Evolutionary conservation across 2,888 invertebrate genomes (phyloP), one percentile per base, ranked within the genome.

Genomic region (Thecocarcelia acutangulata): DNA sequence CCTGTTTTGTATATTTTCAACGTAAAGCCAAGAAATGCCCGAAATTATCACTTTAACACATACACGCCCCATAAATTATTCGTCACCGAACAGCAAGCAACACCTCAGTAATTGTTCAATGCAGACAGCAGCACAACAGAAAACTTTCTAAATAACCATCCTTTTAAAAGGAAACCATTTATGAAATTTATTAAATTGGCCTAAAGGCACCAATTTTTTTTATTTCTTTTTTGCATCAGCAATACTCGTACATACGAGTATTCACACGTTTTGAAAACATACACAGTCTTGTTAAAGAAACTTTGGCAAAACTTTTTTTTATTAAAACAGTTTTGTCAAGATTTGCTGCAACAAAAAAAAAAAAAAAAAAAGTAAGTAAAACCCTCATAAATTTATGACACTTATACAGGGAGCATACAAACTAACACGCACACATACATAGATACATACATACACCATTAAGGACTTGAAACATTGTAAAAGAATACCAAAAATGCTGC

Each of bases 341-440:
- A 72, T 72, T 78, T 78, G 78, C 58, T 66, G 50, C 33, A 21
- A 17, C 17, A 37, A 40, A 46, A 15, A 44, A 66, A 17, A 59
- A 61, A 46, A 46, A 11, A 37, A 48, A 77, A 42, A 19, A 21
- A 11, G 40, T 44, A 66, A 76, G 66, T 66, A 72, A 76, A 76
- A 72, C 72, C 68, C 72, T 80, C 61, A 76, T 80, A 80, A 72
- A 80, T 80, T 80, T 80, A 80, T 80, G 80, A 72, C 76, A 76
- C 66, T 61, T 63, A 72, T 66, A 80, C 42, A 66, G 59, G 64
- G 64, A 28, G 17, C 44, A 37, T 15, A 17, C 21, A 15, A 0
- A 44, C 33, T 21, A 1, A 33, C 13, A 64, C 15, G 21, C 6
- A 28, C 13, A 21, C 13, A 24, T 5, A 44, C 13, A 15, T 6